A percentile compares a stretch with the other conserved stretches of the same genome.
Evolutionary conservation across 2,888 invertebrate genomes (phyloP).

Genomic region (Erebia palarica): DNA sequence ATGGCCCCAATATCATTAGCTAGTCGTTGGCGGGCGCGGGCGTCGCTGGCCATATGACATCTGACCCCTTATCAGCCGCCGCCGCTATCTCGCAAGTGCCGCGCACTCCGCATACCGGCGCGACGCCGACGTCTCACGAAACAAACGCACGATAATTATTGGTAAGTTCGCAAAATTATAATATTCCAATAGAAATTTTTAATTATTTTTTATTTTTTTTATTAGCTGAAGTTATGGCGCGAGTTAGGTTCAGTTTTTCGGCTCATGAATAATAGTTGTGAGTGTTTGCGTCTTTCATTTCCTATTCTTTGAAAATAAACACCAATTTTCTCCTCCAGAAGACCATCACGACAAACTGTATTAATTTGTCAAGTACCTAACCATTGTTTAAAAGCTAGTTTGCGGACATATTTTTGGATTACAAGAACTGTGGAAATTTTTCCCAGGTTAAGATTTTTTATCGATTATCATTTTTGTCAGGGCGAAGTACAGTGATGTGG

Average conservation of each 20-base stretch:
- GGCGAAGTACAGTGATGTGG: constrained; percentile 16
- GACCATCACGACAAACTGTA: too few relatives aligned
- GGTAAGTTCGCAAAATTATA: constrained; percentile 7
- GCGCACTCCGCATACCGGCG: background rate
- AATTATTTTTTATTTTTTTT: too few relatives aligned
- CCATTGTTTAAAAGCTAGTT: too few relatives aligned
- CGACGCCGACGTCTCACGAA: background rate
- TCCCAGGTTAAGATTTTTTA: background rate
- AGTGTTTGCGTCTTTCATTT: background rate
- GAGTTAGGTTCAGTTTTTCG: background rate
- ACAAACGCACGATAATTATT: background rate
- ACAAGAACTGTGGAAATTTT: background rate
- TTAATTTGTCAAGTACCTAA: too few relatives aligned
- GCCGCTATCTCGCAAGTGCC: background rate
- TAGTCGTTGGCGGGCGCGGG: background rate
- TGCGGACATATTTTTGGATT: too few relatives aligned
- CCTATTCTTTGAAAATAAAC: background rate
- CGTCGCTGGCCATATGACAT: background rate
- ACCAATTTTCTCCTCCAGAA: background rate
- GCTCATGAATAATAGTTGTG: background rate
- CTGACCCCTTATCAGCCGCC: constrained; percentile 14
- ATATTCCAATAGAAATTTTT: background rate
- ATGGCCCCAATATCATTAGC: background rate
- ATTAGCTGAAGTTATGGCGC: background rate
- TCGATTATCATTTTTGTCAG: background rate